Evolutionary conservation across 2,113 vertebrate species (phyloP), one percentile per base, ranked within the genome.

Genomic region (Cebidichthys violaceus): DNA sequence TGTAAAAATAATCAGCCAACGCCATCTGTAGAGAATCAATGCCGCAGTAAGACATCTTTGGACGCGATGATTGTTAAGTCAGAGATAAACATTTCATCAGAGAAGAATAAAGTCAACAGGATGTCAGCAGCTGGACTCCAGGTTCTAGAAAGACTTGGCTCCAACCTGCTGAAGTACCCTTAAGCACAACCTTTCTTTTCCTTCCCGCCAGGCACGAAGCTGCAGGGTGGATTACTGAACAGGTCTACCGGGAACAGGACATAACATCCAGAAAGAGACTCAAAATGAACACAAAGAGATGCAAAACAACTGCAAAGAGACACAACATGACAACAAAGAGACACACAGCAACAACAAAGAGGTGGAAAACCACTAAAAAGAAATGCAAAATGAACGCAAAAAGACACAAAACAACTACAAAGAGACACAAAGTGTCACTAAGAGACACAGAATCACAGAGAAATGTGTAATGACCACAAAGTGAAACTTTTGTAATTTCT

Each of bases 81-180:
- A 55, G 0, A 78, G 66, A 22, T 17, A 22, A 20, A 81, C 18
- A 24, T 14, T 39, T 81, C n/a, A 69, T 69, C 27, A 65, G 64
- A 22, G 10, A 15, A 50, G 17, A 65, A n/a, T 50, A 15, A 60
- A 66, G 27, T 69, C 47, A 39, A 77, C 84, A 65, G n/a, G n/a
- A 57, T 43, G 33, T 75, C 47, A 22, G 29, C 82, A 75, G 45
- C 77, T 70, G 72, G 20, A 2, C 37, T 50, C 29, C 66, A 66
- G n/a, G 33, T 37, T 73, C 1, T 37, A 41, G 18, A 43, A 29
- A 57, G 72, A 29, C 33, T 27, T 45, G 39, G 18, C 8, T 77
- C 60, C 39, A 7, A 4, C 18, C 54, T 9, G 39, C 68, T 77
- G 15, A 75, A 27, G 70, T 27, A 29, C 43, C 45, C 37, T 75